phyloP scores from a whole-genome alignment of 2,888 invertebrate species.

The Cyrtodaria siliqua region DNA sequence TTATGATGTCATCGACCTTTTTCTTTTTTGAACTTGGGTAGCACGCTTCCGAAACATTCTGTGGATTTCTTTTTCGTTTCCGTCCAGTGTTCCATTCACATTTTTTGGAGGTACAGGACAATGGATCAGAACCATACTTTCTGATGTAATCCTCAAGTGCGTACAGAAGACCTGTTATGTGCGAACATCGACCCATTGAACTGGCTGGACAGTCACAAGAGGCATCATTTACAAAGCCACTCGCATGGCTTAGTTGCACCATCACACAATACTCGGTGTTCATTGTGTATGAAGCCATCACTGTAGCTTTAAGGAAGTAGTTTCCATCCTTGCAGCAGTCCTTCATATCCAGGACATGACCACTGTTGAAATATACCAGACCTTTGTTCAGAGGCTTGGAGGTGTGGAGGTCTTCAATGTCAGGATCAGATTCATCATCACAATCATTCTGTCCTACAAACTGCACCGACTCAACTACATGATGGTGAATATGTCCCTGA shows the following conservation, averaged over 20 bases:
- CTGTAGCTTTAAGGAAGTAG: constrained; percentile 25
- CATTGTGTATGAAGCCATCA: constrained; percentile 16
- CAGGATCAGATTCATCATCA: constrained; percentile 23
- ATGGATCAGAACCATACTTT: neutral
- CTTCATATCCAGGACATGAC: constrained; percentile 22
- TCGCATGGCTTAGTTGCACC: neutral
- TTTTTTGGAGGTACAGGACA: constrained; percentile 2
- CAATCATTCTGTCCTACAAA: constrained; percentile 12
- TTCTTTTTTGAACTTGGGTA: constrained; percentile 2
- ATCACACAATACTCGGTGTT: constrained; percentile 19
- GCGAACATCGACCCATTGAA: constrained; percentile 31
- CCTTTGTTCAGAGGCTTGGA: constrained; percentile 28
- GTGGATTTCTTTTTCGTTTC: neutral
- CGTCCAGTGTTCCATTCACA: neutral
- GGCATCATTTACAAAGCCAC: constrained; percentile 15
- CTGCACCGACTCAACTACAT: no score
- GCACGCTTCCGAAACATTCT: neutral
- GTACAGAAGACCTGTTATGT: constrained; percentile 27
- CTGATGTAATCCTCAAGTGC: neutral
- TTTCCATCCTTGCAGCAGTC: constrained; percentile 7
- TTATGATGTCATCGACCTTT: constrained; percentile 1
- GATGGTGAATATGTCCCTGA: constrained; percentile 43
- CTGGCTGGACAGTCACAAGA: constrained; percentile 38
- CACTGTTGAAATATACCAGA: constrained; percentile 21
- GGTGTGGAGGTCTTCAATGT: constrained; percentile 30